Conservation (phyloP, 1,140 invertebrate genomes). For the Cydia strobilella region DNA sequence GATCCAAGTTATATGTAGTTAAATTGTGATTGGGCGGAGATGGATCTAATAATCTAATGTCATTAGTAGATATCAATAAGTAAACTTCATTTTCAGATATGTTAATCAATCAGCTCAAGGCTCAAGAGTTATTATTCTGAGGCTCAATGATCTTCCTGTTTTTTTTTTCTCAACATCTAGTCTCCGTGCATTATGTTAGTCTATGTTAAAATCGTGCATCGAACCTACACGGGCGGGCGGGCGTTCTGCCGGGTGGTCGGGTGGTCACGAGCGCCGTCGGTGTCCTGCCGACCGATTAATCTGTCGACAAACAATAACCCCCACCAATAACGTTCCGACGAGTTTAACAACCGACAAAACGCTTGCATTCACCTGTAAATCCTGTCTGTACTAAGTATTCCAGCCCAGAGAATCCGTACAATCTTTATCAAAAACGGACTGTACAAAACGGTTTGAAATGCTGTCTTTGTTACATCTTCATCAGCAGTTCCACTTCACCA, state of each 20-base stretch:
- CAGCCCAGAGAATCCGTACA: too few species aligned
- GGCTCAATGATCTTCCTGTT: too few species aligned
- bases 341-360: constrained; percentile 22
- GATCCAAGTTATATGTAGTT: too few species aligned
- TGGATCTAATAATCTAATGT: too few species aligned
- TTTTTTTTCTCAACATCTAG: neutral
- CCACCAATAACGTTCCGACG: constrained; percentile 22
- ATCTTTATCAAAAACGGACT: too few species aligned
- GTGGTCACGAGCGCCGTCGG: constrained; percentile 24
- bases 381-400: neutral
- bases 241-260: neutral
- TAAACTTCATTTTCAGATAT: too few species aligned
- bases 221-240: constrained; percentile 1
- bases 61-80: too few species aligned
- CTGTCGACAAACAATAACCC: constrained; percentile 49
- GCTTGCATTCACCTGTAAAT: constrained; percentile 1
- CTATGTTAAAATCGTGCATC: neutral
- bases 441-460: too few species aligned
- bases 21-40: too few species aligned
- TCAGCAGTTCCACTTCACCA: neutral
- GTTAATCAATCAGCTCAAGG: too few species aligned
- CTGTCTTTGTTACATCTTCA: neutral
- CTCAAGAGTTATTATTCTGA: too few species aligned
- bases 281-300: constrained; percentile 45
- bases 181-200: neutral